Evolutionary conservation across 2,113 vertebrate species (phyloP).

Genomic region (Acrocephalus kingi): DNA sequence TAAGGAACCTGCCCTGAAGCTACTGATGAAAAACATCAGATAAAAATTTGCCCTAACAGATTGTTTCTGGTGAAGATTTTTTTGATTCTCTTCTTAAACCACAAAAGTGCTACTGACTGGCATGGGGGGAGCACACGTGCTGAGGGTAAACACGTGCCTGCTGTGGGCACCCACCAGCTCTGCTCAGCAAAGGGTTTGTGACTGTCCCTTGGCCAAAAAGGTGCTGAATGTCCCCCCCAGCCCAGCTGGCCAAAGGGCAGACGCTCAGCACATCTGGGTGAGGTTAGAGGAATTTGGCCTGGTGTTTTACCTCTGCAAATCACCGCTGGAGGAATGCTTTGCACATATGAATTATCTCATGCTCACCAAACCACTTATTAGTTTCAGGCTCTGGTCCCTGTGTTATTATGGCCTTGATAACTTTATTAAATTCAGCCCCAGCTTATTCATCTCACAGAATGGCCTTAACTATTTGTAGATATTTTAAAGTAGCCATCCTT

Average conservation of each 20-base stretch:
- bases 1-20: not conserved
- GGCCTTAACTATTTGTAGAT: constrained; percentile 69
- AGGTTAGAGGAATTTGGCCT: constrained; percentile 37
- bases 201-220: not conserved
- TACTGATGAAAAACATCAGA: not conserved
- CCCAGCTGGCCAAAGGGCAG: not conserved
- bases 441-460: constrained; percentile 58
- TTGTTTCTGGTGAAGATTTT: not conserved
- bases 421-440: constrained; percentile 75
- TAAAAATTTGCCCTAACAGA: not conserved
- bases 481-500: constrained; percentile 77
- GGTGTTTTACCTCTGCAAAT: constrained; percentile 47
- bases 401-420: constrained; percentile 72
- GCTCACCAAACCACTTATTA: constrained; percentile 71
- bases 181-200: not conserved
- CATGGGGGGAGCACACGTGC: not conserved
- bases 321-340: constrained; percentile 50
- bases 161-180: not conserved
- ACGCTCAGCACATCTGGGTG: constrained; percentile 21
- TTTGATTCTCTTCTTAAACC: not conserved
- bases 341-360: constrained; percentile 72
- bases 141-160: not conserved
- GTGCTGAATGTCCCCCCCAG: not conserved
- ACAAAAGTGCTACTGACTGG: not conserved
- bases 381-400: constrained; percentile 69